phyloP scores from a whole-genome alignment of 2,113 vertebrate genomes.

The Microtus richardsoni region DNA sequence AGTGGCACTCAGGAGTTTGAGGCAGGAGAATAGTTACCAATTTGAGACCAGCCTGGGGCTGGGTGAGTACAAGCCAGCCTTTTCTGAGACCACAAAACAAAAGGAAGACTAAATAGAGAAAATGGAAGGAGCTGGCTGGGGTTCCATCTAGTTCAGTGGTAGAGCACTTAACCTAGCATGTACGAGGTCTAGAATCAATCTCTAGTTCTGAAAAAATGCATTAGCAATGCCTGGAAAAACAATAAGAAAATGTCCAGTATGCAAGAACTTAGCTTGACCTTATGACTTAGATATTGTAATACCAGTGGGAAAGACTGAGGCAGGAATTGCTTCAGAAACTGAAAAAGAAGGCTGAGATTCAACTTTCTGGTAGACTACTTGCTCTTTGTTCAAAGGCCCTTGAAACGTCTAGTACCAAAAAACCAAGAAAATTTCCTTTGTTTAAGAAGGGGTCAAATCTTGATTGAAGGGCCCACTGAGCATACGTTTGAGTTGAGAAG shows the following conservation, averaged over 20 bases:
- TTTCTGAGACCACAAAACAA: background rate
- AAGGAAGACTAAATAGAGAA: background rate
- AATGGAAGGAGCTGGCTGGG: background rate
- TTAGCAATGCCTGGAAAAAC: background rate
- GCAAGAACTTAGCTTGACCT: background rate
- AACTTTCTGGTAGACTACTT: background rate
- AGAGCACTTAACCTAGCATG: background rate
- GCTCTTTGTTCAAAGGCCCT: too few relatives aligned
- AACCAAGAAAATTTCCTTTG: background rate
- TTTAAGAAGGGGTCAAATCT: background rate
- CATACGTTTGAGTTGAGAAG: background rate
- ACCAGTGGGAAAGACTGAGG: background rate
- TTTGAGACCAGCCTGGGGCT: background rate
- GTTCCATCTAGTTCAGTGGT: background rate
- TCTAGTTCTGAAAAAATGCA: background rate
- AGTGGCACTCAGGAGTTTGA: background rate
- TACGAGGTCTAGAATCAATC: background rate
- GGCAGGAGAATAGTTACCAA: background rate
- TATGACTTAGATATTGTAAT: background rate
- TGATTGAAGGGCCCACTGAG: background rate
- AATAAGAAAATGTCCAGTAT: background rate
- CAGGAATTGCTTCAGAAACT: background rate
- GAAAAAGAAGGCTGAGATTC: background rate
- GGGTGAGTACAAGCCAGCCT: background rate
- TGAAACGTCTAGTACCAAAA: background rate